Base-by-base conservation (phyloP, 1,140 invertebrate species). In the Bradysia coprophila region DNA sequence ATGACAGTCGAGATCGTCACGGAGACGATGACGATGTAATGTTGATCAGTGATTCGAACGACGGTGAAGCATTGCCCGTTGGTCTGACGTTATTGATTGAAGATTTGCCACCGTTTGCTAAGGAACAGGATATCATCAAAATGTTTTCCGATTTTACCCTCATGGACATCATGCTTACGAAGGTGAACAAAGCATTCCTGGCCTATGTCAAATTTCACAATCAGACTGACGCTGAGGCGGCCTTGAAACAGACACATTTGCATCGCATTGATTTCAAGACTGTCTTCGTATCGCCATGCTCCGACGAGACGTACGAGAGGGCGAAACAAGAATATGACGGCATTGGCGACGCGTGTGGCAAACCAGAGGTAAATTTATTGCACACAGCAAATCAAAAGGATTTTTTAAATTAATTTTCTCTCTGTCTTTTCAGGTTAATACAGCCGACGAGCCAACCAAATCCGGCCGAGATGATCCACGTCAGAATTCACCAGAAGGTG, bases 171-270 rank as follows among this genome's bases (percentile, higher is more conserved):
- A 71, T 75, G 13, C 52, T 72, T 18, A 67, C 68, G 21, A 68
- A 74, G 15, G 72, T 71, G 45, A 13, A 13, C 9, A 65, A 68
- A 1, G 68, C 67, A 46, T 73, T 59, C 52, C 61, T 68, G 38
- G 80, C 75, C 1, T 85, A 75, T 58, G 76, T 87, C 1, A 75
- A 86, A 51, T 84, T 90, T 48, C 69, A 67, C 0, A 72, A 71
- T 15, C 48, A 67, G 5, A 75, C 78, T 21, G 82, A 87, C 42
- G 78, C 79, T 0, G 67, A 68, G 34, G 55, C 61, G 0, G 76
- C 78, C 0, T 52, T 71, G 1, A 65, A 69, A 3, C 63, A 69
- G 13, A 63, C 64, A 2, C 43, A 63, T 0, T 67, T 66, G 42
- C 67, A 70, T 47, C 53, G 60, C 4, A 71, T 78, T 31, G 70